Evolutionary conservation across 1,140 invertebrate genomes (phyloP), one percentile per base, ranked within the genome.

Genomic region (Diprion similis): DNA sequence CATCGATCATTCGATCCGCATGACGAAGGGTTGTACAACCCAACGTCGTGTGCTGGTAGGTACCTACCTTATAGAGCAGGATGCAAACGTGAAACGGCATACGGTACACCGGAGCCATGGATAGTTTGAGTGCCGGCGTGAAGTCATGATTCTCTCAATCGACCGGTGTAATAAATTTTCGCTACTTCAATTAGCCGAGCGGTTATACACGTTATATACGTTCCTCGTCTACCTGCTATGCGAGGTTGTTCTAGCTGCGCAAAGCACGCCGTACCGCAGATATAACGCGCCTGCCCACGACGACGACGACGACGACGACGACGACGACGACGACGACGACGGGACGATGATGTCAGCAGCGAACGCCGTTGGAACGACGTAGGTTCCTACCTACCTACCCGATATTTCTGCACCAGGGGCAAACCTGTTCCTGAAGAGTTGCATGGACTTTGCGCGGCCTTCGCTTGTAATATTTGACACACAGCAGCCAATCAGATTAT

Each of bases 401-500:
- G 71, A 68, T n/a, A 75, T 76, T 79, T 77, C 79, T 76, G 79
- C 79, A 75, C 77, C 77, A 77, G 59, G n/a, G 59, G 72, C 72
- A 74, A 81, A 81, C 79, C 80, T 81, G 80, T 81, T 81, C 76
- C 76, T 73, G 67, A 69, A 77, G 71, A 76, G 81, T 37, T 59
- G 51, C n/a, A 37, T 0, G 82, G 81, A 81, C 78, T 75, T 73
- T 76, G 70, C 80, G 75, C 81, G 81, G 80, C 84, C 80, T 78
- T 76, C 77, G 77, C 76, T 80, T 76, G 81, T 80, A 85, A 85
- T 86, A 86, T 86, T 86, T 85, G 84, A 86, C 84, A 83, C 81
- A 76, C 84, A 73, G 80, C 81, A 82, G 81, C 84, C 83, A 83
- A 84, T 85, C 83, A 84, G 83, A 85, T 86, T 84, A 86, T 86